These are phyloP conservation scores for Phylloscopus trochilus DNA, from an alignment of 2,113 vertebrate genomes.

Conservation along the genomic window DNA sequence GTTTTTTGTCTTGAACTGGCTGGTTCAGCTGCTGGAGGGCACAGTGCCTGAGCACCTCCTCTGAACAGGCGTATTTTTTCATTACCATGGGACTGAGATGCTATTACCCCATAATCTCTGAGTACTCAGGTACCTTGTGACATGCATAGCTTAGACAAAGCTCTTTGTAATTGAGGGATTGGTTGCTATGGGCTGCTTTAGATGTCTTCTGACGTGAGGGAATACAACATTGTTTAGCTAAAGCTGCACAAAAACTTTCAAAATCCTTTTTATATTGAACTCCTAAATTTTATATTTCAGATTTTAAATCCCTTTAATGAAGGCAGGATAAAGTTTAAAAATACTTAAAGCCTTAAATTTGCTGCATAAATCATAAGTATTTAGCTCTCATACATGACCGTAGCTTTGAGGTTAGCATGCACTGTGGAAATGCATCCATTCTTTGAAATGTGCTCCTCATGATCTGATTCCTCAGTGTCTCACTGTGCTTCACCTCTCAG, in stretches of 20 bases:
- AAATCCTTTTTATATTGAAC: background rate
- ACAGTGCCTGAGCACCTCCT: background rate
- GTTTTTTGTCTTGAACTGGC: background rate
- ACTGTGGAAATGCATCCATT: background rate
- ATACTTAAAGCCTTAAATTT: background rate
- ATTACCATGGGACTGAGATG: background rate
- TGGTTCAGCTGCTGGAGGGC: background rate
- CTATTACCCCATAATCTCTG: background rate
- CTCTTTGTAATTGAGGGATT: background rate
- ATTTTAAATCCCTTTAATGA: background rate
- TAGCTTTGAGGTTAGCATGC: background rate
- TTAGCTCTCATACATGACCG: background rate
- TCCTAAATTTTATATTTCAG: background rate
- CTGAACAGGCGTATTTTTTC: fast-evolving
- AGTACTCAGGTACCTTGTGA: background rate
- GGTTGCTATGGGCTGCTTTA: background rate
- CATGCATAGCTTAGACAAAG: background rate
- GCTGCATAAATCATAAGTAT: background rate
- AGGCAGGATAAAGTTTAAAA: background rate
- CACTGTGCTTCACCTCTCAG: background rate
- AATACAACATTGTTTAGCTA: background rate
- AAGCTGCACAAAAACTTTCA: background rate
- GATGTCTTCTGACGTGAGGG: background rate
- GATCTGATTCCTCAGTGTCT: background rate
- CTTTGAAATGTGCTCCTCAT: background rate